Percentiles rank a stretch among this genome's conserved stretches.
phyloP scores from a whole-genome alignment of 2,888 invertebrate genomes.

The Folsomia candida region DNA sequence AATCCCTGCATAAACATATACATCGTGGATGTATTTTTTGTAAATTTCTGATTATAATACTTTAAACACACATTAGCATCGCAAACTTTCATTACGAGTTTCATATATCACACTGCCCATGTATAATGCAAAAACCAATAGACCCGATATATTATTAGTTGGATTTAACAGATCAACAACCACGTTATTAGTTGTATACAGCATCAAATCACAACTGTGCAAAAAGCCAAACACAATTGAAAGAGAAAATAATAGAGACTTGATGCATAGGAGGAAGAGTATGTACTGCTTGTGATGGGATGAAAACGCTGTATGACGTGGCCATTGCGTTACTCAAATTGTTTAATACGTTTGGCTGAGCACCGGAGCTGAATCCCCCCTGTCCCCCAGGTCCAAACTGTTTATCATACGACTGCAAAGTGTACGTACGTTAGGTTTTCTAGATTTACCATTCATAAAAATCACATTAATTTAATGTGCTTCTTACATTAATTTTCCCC shows the following conservation, averaged over 20 bases:
- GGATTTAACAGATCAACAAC: too few relatives aligned
- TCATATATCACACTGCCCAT: too few relatives aligned
- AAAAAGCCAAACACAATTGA: slow-evolving; percentile 25
- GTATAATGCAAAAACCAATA: too few relatives aligned
- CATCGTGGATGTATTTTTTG: too few relatives aligned
- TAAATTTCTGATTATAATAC: too few relatives aligned
- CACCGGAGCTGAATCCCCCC: slow-evolving; percentile 42
- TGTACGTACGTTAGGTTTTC: background rate
- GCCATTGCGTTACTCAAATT: slow-evolving; percentile 48
- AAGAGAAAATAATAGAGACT: slow-evolving; percentile 46
- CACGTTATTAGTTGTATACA: too few relatives aligned
- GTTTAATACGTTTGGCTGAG: slow-evolving; percentile 38
- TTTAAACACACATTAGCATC: too few relatives aligned
- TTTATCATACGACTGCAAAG: slow-evolving; percentile 47
- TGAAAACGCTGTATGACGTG: slow-evolving; percentile 45
- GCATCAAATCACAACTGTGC: too few relatives aligned
- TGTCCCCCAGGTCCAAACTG: slow-evolving; percentile 38
- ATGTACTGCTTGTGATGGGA: slow-evolving; percentile 49
- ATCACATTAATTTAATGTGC: background rate
- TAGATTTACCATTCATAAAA: background rate
- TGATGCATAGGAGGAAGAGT: slow-evolving; percentile 50
- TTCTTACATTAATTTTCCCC: slow-evolving; percentile 82
- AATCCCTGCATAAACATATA: too few relatives aligned
- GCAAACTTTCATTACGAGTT: too few relatives aligned
- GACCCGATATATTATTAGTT: too few relatives aligned